Evolutionary conservation across 2,888 invertebrate genomes (phyloP).

Genomic region (Ectemnius continuus): DNA sequence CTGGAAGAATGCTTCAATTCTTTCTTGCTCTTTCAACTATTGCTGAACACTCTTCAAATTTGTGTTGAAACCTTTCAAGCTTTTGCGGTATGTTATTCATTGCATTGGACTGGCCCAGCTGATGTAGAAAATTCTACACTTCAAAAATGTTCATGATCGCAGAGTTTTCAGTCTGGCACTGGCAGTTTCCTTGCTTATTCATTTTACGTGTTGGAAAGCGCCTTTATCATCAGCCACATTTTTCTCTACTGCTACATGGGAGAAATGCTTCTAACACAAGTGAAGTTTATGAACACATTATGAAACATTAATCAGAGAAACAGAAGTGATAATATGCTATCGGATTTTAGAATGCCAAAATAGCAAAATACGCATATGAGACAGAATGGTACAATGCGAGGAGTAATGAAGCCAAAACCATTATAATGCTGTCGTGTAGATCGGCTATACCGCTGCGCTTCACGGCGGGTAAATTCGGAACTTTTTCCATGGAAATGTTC

Average conservation of each 20-base stretch:
- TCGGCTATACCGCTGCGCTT: slow-evolving; percentile 59
- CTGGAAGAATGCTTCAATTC: slow-evolving; percentile 63
- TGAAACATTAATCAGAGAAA: background rate
- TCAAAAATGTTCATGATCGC: no score
- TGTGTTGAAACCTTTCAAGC: slow-evolving; percentile 63
- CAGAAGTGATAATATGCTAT: background rate
- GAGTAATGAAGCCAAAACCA: slow-evolving; percentile 38
- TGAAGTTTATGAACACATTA: slow-evolving; percentile 3
- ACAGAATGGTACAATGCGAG: slow-evolving; percentile 61
- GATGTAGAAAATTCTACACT: no score
- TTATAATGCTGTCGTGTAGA: slow-evolving; percentile 55
- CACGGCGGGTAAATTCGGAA: slow-evolving; percentile 66
- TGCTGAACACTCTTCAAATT: slow-evolving; percentile 59
- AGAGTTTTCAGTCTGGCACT: no score
- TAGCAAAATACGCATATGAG: slow-evolving; percentile 56
- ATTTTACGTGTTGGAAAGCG: slow-evolving; percentile 45
- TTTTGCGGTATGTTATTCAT: slow-evolving; percentile 55
- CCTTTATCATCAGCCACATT: slow-evolving; percentile 46
- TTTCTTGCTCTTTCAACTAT: slow-evolving; percentile 59
- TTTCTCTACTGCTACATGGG: slow-evolving; percentile 64
- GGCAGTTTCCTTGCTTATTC: background rate
- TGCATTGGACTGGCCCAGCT: no score
- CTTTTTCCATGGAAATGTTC: slow-evolving; percentile 62
- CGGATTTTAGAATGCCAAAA: slow-evolving; percentile 53
- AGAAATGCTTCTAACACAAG: slow-evolving; percentile 50